Evolutionary conservation across 1,140 invertebrate species (phyloP).

Genomic region (Sminthurides bifidus): DNA sequence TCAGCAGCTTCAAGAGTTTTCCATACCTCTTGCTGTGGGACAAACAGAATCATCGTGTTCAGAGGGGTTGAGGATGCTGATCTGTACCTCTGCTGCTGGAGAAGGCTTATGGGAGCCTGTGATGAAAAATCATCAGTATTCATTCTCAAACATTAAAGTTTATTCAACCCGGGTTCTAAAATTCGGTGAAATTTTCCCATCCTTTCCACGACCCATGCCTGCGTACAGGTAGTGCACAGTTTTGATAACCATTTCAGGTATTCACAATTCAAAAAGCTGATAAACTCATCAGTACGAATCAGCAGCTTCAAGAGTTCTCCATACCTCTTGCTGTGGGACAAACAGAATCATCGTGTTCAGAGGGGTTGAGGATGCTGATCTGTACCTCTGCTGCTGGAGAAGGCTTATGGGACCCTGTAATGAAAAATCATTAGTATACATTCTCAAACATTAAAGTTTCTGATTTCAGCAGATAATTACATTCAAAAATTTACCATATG

Average conservation of each 20-base stretch:
- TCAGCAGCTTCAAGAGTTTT: constrained; percentile 1
- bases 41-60: constrained; percentile 93
- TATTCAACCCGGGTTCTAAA: constrained; percentile 85
- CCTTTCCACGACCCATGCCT: constrained; percentile 96
- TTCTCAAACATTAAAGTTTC: too few relatives aligned
- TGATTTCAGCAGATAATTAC: too few relatives aligned
- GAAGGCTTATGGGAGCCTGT: not conserved
- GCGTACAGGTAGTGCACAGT: constrained; percentile 33
- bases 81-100: constrained; percentile 6
- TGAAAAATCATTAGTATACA: too few relatives aligned
- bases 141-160: too few relatives aligned
- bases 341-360: constrained; percentile 92
- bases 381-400: constrained; percentile 4
- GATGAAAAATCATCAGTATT: too few relatives aligned
- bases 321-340: constrained; percentile 95
- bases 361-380: constrained; percentile 44
- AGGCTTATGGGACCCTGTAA: not conserved
- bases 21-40: constrained; percentile 90
- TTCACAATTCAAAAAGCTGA: too few relatives aligned
- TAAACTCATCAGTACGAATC: too few relatives aligned
- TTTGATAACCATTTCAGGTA: too few relatives aligned
- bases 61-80: constrained; percentile 49
- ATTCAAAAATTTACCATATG: too few relatives aligned
- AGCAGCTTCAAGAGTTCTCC: constrained; percentile 13
- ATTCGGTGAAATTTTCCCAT: constrained; percentile 95